phyloP scores from a whole-genome alignment of 1,140 invertebrate genomes.

The Arion vulgaris region DNA sequence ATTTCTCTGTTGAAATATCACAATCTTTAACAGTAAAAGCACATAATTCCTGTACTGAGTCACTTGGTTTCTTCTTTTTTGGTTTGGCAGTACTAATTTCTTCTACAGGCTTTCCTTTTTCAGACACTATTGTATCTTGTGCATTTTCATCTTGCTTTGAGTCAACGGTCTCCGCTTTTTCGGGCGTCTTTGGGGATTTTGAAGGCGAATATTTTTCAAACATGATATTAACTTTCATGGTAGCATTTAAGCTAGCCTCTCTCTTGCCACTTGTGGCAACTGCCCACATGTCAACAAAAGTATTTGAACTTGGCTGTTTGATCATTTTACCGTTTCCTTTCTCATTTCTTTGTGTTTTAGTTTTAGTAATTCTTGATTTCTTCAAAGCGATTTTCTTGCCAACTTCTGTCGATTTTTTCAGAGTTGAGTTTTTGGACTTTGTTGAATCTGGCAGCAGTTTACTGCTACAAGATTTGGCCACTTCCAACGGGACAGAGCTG shows the following conservation, averaged over 20 bases:
- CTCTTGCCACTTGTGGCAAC: constrained; percentile 42
- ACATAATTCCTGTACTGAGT: neutral
- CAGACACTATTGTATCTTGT: neutral
- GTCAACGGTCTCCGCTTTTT: constrained; percentile 23
- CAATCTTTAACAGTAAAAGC: neutral
- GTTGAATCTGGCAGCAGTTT: neutral
- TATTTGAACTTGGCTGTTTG: neutral
- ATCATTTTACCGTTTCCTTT: constrained; percentile 13
- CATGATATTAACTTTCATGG: constrained; percentile 54
- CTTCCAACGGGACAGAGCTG: neutral
- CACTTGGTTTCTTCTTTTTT: neutral
- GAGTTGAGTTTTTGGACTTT: neutral
- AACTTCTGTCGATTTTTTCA: neutral
- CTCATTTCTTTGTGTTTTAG: neutral
- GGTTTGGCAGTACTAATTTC: neutral
- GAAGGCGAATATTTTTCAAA: constrained; percentile 49
- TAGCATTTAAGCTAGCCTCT: constrained; percentile 60
- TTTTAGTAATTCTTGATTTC: neutral
- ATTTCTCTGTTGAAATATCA: neutral
- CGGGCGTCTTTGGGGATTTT: constrained; percentile 11
- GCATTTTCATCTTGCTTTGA: neutral
- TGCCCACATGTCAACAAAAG: constrained; percentile 32
- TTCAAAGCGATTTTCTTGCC: neutral
- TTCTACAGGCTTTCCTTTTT: neutral
- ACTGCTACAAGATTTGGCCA: neutral